Percentiles rank a stretch among this genome's conserved stretches.
Evolutionary conservation across 2,888 invertebrate species (phyloP).

Genomic region (Caenorhabditis sinica): DNA sequence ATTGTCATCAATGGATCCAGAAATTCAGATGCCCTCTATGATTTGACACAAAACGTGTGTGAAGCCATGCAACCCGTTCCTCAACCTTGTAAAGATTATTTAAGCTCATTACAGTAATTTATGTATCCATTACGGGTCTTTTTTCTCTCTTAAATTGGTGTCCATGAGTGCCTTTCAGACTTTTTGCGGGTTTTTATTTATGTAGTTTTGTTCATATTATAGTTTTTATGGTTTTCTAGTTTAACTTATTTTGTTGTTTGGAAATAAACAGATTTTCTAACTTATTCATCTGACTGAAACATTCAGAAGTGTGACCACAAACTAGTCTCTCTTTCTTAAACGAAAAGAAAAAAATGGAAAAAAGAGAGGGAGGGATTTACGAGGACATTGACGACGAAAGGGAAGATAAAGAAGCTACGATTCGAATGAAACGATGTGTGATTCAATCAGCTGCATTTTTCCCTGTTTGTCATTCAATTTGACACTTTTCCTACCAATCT

Average conservation of each 20-base stretch:
- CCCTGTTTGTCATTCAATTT: slow-evolving; percentile 38
- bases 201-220: slow-evolving; percentile 33
- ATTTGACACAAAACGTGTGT: slow-evolving; percentile 81
- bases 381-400: slow-evolving; percentile 11
- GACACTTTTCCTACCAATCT: slow-evolving; percentile 19
- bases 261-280: slow-evolving; percentile 22
- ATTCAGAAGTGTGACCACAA: slow-evolving; percentile 36
- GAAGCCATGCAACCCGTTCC: slow-evolving; percentile 76
- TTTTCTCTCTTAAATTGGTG: slow-evolving; percentile 6
- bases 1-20: slow-evolving; percentile 81
- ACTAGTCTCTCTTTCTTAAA: slow-evolving; percentile 31
- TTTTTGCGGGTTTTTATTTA: slow-evolving; percentile 15
- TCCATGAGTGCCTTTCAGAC: slow-evolving; percentile 44
- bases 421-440: slow-evolving; percentile 21
- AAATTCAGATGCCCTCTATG: slow-evolving; percentile 81
- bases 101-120: slow-evolving; percentile 45
- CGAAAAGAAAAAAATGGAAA: slow-evolving; percentile 19
- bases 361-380: slow-evolving; percentile 20
- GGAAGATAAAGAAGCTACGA: slow-evolving; percentile 18
- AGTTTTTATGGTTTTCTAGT: not conserved
- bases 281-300: slow-evolving; percentile 15
- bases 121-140: not conserved
- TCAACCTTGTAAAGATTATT: slow-evolving; percentile 61
- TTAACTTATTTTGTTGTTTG: not conserved
- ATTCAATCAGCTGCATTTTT: slow-evolving; percentile 32